Evolutionary conservation across 2,888 invertebrate genomes (phyloP).

Genomic region (Ephialtes manifestator): DNA sequence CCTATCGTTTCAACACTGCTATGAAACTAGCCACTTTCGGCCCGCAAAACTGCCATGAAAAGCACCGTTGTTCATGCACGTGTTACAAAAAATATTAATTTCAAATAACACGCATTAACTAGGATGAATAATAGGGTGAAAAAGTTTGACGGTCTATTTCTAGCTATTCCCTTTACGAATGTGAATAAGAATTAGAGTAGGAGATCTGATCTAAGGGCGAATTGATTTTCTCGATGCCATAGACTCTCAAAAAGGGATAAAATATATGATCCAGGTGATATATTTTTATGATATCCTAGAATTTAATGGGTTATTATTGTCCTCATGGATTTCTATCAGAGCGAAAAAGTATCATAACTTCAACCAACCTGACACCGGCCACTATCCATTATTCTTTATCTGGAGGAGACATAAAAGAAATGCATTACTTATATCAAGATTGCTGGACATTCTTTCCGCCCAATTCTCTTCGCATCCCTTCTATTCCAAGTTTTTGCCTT

Average conservation of each 20-base stretch:
- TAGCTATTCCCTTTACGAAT: not conserved
- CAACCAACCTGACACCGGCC: conserved; percentile 69
- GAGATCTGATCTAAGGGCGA: conserved; percentile 6
- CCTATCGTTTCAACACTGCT: too few species aligned
- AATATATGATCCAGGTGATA: conserved; percentile 65
- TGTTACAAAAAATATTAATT: too few species aligned
- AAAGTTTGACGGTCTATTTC: not conserved
- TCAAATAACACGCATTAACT: too few species aligned
- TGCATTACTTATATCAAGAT: conserved; percentile 85
- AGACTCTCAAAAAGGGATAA: conserved; percentile 36
- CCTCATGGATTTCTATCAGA: conserved; percentile 65
- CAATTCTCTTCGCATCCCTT: conserved; percentile 71
- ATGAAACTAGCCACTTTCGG: too few species aligned
- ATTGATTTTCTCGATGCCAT: conserved; percentile 18
- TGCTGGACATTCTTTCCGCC: conserved; percentile 78
- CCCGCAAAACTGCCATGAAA: too few species aligned
- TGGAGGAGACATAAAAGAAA: conserved; percentile 83
- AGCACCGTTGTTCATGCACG: too few species aligned
- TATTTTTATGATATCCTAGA: conserved; percentile 69
- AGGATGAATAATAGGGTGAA: not conserved
- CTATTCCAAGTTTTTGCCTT: conserved; percentile 65
- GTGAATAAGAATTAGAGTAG: not conserved
- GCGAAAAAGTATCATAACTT: conserved; percentile 82
- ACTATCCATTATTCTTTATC: conserved; percentile 85
- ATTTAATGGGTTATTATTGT: conserved; percentile 72